Evolutionary conservation across 37 sponge, comb jelly and placozoan species (phyloP).

Genomic region (Spongilla lacustris): DNA sequence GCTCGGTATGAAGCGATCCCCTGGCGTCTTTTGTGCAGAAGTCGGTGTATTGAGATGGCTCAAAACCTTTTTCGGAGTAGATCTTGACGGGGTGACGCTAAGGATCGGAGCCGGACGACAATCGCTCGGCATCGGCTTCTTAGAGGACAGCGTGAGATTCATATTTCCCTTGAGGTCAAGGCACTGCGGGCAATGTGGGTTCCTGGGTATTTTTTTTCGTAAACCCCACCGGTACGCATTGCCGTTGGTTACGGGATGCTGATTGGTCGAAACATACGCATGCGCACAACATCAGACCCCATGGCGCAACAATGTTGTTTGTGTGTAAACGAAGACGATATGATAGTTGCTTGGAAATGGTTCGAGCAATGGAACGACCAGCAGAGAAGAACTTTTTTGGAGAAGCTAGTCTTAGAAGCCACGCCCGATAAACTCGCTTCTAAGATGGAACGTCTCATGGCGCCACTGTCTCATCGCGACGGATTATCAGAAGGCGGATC

Average conservation of each 20-base stretch:
- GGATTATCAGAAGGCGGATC: background rate
- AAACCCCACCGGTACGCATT: background rate
- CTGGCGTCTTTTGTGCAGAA: slow-evolving; percentile 25
- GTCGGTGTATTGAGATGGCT: slow-evolving; percentile 5
- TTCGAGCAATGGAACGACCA: slow-evolving; percentile 18
- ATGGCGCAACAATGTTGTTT: background rate
- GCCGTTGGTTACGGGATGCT: slow-evolving; percentile 5
- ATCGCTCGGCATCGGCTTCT: background rate
- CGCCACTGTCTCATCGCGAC: background rate
- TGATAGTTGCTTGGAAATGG: slow-evolving; percentile 27
- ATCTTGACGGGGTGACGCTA: background rate
- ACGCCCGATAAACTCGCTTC: slow-evolving; percentile 52
- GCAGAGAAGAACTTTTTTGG: slow-evolving; percentile 32
- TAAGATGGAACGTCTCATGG: background rate
- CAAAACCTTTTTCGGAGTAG: background rate
- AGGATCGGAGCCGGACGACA: background rate
- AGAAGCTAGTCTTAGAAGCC: slow-evolving; percentile 23
- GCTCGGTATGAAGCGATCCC: slow-evolving; percentile 77
- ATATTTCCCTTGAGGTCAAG: background rate
- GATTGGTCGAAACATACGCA: slow-evolving; percentile 9
- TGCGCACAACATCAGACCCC: background rate
- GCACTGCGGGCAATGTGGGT: background rate
- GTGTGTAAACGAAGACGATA: background rate
- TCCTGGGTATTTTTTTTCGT: slow-evolving; percentile 5
- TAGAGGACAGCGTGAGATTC: background rate